Conservation (phyloP, 30 jellyfish, hydroid and myxozoan genomes). For the Clytia hemisphaerica region DNA sequence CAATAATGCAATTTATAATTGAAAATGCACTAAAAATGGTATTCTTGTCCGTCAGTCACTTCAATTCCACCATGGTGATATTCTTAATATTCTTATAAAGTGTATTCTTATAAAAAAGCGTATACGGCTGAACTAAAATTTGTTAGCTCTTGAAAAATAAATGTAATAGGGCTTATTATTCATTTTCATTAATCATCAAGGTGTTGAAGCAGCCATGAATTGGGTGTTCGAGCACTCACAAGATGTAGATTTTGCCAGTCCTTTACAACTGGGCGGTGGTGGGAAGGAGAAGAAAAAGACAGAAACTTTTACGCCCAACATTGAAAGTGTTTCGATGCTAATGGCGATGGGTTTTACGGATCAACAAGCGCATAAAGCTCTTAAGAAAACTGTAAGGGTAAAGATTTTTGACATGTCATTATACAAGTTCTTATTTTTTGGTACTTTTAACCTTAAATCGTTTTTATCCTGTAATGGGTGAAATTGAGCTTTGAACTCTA, state of each 20-base stretch:
- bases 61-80: no score
- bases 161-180: background rate
- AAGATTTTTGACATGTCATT: background rate
- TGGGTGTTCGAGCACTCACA: constrained; percentile 81
- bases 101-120: no score
- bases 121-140: no score
- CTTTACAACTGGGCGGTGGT: background rate
- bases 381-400: constrained; percentile 59
- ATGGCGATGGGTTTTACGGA: constrained; percentile 86
- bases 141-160: no score
- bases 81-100: no score
- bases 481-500: no score
- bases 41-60: no score
- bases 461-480: no score
- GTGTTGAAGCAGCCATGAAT: constrained; percentile 93
- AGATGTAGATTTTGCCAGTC: constrained; percentile 32
- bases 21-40: no score
- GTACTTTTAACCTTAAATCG: no score
- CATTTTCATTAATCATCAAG: constrained; percentile 12
- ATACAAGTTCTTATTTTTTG: background rate
- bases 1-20: no score
- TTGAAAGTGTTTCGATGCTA: constrained; percentile 46
- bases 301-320: constrained; percentile 5
- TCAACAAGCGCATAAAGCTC: constrained; percentile 74
- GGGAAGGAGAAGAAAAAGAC: background rate